A percentile compares a stretch with the other conserved stretches of the same genome.
phyloP scores from a whole-genome alignment of 1,140 invertebrate genomes.

The Pseudomyrmex sp. region DNA sequence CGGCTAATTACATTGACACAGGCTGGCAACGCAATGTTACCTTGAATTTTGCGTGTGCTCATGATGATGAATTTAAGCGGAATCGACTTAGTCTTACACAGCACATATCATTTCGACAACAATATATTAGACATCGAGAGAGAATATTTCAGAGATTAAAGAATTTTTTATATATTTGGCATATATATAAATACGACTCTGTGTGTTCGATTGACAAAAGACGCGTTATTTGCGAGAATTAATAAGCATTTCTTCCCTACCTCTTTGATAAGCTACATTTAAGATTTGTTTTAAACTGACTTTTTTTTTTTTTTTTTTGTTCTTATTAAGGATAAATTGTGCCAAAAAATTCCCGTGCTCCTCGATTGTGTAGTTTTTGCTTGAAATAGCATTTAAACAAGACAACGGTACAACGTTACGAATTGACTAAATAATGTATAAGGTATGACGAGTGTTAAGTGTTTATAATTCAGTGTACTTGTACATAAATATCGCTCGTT shows the following conservation, averaged over 20 bases:
- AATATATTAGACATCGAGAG: constrained; percentile 61
- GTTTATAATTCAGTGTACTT: constrained; percentile 84
- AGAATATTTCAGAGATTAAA: constrained; percentile 61
- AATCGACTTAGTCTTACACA: constrained; percentile 61
- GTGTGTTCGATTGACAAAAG: not conserved
- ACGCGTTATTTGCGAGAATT: constrained; percentile 30
- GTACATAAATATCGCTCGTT: constrained; percentile 83
- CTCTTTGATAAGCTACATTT: constrained; percentile 56
- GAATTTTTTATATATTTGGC: constrained; percentile 14
- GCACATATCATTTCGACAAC: constrained; percentile 67
- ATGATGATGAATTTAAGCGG: constrained; percentile 26
- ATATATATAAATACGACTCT: too few species aligned
- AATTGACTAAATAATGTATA: constrained; percentile 75
- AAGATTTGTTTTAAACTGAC: constrained; percentile 37
- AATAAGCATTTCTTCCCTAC: constrained; percentile 62
- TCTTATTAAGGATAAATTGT: constrained; percentile 73
- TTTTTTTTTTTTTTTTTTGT: constrained; percentile 26
- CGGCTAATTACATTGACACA: constrained; percentile 43
- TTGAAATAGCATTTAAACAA: constrained; percentile 60
- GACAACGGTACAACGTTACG: constrained; percentile 71
- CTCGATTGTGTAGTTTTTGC: constrained; percentile 63
- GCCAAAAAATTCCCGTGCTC: constrained; percentile 76
- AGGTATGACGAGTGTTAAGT: constrained; percentile 79
- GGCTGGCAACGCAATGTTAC: constrained; percentile 14
- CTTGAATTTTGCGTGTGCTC: constrained; percentile 48